Evolutionary conservation across 2,888 invertebrate species (phyloP).

Genomic region (Nemoura dubitans): DNA sequence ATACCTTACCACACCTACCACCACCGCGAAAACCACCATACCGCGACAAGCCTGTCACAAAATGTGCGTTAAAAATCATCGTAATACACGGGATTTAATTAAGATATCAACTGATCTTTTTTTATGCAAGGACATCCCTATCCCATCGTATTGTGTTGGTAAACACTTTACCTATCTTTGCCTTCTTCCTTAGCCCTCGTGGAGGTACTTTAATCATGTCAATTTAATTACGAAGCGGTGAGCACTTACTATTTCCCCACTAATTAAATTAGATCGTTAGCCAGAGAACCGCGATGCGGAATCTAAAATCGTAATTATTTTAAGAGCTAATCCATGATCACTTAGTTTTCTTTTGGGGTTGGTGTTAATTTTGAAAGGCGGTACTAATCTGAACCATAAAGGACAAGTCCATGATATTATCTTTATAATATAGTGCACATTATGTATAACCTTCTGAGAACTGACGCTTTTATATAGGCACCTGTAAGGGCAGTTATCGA

Average conservation of each 20-base stretch:
- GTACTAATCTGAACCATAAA: background rate
- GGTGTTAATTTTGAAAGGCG: background rate
- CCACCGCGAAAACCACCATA: too few relatives aligned
- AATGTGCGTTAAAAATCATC: too few relatives aligned
- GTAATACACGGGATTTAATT: too few relatives aligned
- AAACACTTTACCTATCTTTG: too few relatives aligned
- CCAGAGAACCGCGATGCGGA: background rate
- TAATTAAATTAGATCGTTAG: background rate
- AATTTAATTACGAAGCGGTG: background rate
- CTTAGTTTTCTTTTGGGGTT: background rate
- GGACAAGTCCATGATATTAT: background rate
- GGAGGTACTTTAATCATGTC: background rate
- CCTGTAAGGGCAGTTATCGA: background rate
- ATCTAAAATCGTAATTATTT: background rate
- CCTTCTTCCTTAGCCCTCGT: too few relatives aligned
- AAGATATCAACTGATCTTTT: too few relatives aligned
- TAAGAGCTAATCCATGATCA: background rate
- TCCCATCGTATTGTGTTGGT: too few relatives aligned
- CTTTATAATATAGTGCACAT: background rate
- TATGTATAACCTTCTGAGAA: background rate
- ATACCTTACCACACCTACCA: too few relatives aligned
- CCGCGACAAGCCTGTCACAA: too few relatives aligned
- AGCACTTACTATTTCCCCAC: background rate
- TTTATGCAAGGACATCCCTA: too few relatives aligned
- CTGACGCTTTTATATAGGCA: background rate